Evolutionary conservation across 1,140 invertebrate genomes (phyloP), one percentile per base, ranked within the genome.

Genomic region (Papilio polytes): DNA sequence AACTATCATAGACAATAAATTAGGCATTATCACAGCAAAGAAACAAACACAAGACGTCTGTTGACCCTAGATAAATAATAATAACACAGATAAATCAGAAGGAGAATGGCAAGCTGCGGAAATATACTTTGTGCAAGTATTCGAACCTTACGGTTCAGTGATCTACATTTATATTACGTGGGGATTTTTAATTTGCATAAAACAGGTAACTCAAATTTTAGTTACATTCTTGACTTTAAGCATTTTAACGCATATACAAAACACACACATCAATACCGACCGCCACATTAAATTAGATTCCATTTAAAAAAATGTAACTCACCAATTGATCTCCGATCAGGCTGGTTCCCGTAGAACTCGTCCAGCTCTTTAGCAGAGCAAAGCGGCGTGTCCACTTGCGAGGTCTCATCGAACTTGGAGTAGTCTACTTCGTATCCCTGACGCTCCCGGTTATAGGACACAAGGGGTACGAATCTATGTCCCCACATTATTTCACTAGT

Each of bases 351-450:
- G 86, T 97, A 97, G 85, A 97, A 97, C 81, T 97, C 97, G 56
- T 97, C 96, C 72, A 98, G 95, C 83, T 98, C 97, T 84, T 97
- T 97, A 1, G 98, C 98, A 85, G 98, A 98, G 94, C 98, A 99
- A 9, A 98, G 96, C 0, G 99, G 98, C 0, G 98, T 99, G 82
- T 98, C 97, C 44, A 99, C 97, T 90, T 98, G 98, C 72, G 97
- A 97, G 3, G 98, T 99, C 85, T 97, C 97, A 89, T 99, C 98
- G 95, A 99, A 99, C 82, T 98, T 96, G 13, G 97, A 98, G 91
- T 99, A 99, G 94, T 99, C 98, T 36, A 99, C 98, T 87, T 98
- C 97, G 92, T 99, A 99, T 46, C 98, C 97, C 82, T 99, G 98
- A 74, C 98, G 96, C 80, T 98, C 98, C 90, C 98, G 98, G 83